Percentiles rank a stretch among this genome's conserved stretches.
Conservation (phyloP, 1,140 invertebrate genomes). For the Chlorops oryzae region DNA sequence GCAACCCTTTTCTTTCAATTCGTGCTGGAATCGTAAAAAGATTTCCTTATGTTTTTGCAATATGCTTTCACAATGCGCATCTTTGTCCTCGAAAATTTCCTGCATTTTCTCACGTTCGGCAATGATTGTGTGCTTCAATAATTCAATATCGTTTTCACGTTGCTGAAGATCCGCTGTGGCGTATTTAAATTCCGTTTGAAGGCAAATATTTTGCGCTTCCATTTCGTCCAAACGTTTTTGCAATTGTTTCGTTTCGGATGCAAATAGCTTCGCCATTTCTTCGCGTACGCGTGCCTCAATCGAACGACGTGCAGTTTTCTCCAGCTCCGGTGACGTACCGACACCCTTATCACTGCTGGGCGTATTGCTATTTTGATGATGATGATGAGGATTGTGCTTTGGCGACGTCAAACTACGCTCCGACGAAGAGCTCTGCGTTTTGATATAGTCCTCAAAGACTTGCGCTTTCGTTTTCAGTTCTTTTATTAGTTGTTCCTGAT, state of each 20-base stretch:
- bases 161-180: slow-evolving; percentile 42
- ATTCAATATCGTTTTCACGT: slow-evolving; percentile 50
- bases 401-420: neutral
- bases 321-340: slow-evolving; percentile 17
- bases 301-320: slow-evolving; percentile 21
- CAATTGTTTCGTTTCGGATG: slow-evolving; percentile 52
- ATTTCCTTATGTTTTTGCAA: slow-evolving; percentile 26
- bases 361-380: neutral
- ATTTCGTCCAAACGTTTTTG: slow-evolving; percentile 48
- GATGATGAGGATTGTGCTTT: no score
- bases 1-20: slow-evolving; percentile 30
- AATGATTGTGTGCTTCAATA: slow-evolving; percentile 53
- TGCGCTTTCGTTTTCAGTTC: slow-evolving; percentile 52
- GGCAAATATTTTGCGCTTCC: slow-evolving; percentile 49
- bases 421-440: slow-evolving; percentile 13
- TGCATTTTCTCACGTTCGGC: slow-evolving; percentile 52
- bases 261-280: slow-evolving; percentile 55
- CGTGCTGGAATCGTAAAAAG: slow-evolving; percentile 27
- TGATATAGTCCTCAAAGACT: slow-evolving; percentile 53
- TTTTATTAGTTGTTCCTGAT: slow-evolving; percentile 50
- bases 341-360: slow-evolving; percentile 14
- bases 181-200: slow-evolving; percentile 51
- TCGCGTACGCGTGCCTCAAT: slow-evolving; percentile 51
- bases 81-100: slow-evolving; percentile 49
- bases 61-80: slow-evolving; percentile 14